Conservation (phyloP, 2,113 vertebrate genomes). For the Ascaphus truei region DNA sequence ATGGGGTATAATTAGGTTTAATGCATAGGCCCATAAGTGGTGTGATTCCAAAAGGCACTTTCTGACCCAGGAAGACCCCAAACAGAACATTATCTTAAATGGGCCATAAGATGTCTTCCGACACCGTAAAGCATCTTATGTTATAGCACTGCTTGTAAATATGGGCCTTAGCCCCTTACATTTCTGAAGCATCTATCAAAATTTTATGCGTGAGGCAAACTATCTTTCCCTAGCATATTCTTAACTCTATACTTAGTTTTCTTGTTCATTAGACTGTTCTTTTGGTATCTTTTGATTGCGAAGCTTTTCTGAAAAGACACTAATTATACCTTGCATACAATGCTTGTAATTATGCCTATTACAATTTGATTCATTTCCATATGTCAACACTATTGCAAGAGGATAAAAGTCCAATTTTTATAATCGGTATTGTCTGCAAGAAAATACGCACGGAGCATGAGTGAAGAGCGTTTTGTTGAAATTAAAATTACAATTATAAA, state of each 20-base stretch:
- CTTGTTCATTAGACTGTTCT: conserved; percentile 53
- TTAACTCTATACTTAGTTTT: conserved; percentile 28
- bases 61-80: too few species aligned
- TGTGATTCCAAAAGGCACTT: too few species aligned
- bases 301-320: conserved; percentile 71
- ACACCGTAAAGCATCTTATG: too few species aligned
- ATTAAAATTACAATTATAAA: conserved; percentile 77
- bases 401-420: conserved; percentile 55
- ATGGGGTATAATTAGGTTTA: too few species aligned
- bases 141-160: too few species aligned
- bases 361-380: conserved; percentile 80
- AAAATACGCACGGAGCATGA: conserved; percentile 52
- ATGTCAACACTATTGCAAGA: conserved; percentile 69
- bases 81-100: too few species aligned
- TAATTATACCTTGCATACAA: conserved; percentile 77
- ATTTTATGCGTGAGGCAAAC: not conserved
- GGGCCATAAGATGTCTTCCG: too few species aligned
- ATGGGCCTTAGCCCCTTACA: too few species aligned
- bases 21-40: too few species aligned
- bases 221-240: conserved; percentile 32
- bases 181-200: too few species aligned
- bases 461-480: conserved; percentile 75
- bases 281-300: conserved; percentile 71
- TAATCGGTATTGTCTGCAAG: conserved; percentile 67
- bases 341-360: conserved; percentile 78